These are phyloP conservation scores for Malthinus seriepunctatus DNA, from an alignment of 2,888 invertebrate genomes.

Conservation along the genomic window DNA sequence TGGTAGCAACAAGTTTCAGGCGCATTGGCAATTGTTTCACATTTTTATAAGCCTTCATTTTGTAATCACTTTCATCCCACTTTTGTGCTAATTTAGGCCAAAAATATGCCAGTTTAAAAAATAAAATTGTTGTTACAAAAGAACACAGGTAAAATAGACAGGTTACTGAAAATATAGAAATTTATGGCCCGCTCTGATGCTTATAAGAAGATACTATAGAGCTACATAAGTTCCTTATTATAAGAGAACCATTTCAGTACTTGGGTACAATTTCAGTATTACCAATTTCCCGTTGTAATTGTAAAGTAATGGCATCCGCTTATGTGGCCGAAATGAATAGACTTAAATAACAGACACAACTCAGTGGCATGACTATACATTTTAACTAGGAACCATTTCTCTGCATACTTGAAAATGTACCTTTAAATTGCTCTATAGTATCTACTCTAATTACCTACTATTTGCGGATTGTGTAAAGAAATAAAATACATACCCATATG, in stretches of 20 bases:
- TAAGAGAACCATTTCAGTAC: no score
- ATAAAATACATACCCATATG: not conserved
- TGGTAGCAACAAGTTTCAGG: constrained; percentile 47
- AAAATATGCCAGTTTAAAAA: constrained; percentile 55
- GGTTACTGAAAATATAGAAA: constrained; percentile 42
- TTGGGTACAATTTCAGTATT: no score
- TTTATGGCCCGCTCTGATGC: no score
- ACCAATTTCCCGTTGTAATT: no score
- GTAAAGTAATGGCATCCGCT: no score
- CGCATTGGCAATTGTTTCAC: constrained; percentile 37
- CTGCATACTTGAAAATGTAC: no score
- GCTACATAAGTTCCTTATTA: no score
- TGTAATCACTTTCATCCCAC: constrained; percentile 52
- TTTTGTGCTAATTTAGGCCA: constrained; percentile 54
- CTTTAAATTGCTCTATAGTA: not conserved
- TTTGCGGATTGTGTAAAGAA: not conserved
- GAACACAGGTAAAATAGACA: constrained; percentile 62
- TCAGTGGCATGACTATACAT: no score
- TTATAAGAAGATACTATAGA: not conserved
- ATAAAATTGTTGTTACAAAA: constrained; percentile 57
- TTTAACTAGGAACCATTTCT: no score
- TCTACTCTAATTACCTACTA: not conserved
- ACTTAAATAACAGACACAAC: no score
- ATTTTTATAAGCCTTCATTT: constrained; percentile 44
- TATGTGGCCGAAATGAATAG: no score